Percentiles rank a stretch among this genome's conserved stretches.
Evolutionary conservation across 1,140 invertebrate genomes (phyloP).

Genomic region (Drosophila tsacasi): DNA sequence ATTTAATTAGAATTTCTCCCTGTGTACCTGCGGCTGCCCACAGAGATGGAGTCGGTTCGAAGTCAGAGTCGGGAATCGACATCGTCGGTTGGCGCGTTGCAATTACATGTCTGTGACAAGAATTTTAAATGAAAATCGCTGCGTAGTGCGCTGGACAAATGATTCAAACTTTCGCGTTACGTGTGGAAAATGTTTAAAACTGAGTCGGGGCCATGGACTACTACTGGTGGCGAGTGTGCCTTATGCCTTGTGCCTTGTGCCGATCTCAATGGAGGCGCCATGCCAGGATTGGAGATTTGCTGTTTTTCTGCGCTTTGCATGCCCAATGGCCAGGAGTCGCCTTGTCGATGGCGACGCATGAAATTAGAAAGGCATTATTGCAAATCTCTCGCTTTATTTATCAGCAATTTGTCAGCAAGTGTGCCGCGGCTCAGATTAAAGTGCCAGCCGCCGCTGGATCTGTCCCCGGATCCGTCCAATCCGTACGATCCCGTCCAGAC

Average conservation of each 20-base stretch:
- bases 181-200: constrained; percentile 83
- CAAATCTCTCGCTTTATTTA: constrained; percentile 81
- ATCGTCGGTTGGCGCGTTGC: constrained; percentile 53
- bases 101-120: constrained; percentile 84
- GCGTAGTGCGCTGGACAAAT: constrained; percentile 74
- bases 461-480: constrained; percentile 4
- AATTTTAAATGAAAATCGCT: constrained; percentile 81
- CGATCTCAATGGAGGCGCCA: constrained; percentile 68
- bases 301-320: constrained; percentile 71
- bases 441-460: constrained; percentile 44
- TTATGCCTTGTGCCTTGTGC: constrained; percentile 1
- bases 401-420: constrained; percentile 82
- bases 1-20: not conserved
- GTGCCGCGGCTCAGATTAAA: constrained; percentile 80
- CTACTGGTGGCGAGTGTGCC: not conserved
- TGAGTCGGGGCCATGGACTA: constrained; percentile 29
- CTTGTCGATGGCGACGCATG: constrained; percentile 67
- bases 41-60: constrained; percentile 42
- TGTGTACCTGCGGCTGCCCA: not conserved
- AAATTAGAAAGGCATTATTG: constrained; percentile 83
- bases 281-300: constrained; percentile 38
- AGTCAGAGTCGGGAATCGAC: constrained; percentile 43
- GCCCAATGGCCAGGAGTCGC: constrained; percentile 56
- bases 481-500: constrained; percentile 36
- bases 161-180: constrained; percentile 83